A percentile compares a stretch with the other conserved stretches of the same genome.
These are phyloP conservation scores for Lagopus muta DNA, from an alignment of 2,113 vertebrate species.

Conservation along the genomic window DNA sequence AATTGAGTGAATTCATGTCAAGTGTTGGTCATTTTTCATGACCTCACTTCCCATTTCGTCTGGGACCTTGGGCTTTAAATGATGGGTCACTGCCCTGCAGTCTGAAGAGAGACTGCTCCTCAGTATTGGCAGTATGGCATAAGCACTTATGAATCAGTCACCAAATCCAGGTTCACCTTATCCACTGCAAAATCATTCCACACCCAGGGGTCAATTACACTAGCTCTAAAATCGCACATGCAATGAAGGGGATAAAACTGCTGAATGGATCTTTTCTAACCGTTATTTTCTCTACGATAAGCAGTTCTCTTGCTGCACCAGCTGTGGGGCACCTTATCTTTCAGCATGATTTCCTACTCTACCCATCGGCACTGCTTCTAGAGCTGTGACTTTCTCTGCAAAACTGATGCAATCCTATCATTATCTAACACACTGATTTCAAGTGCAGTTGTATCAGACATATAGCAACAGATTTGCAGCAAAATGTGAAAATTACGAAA, in stretches of 20 bases:
- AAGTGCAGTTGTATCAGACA: background rate
- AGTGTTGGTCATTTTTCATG: background rate
- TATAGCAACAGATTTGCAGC: background rate
- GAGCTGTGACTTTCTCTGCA: background rate
- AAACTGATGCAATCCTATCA: background rate
- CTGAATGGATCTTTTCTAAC: background rate
- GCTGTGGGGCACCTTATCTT: background rate
- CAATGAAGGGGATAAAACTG: background rate
- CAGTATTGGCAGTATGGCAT: background rate
- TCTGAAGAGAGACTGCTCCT: background rate
- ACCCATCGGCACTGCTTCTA: background rate
- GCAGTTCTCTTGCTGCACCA: background rate
- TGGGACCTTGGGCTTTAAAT: background rate
- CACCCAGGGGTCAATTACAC: fast-evolving
- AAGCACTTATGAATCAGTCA: background rate
- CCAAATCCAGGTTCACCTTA: background rate
- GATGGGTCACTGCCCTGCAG: background rate
- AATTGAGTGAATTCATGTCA: background rate
- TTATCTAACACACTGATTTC: background rate
- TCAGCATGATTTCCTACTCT: background rate
- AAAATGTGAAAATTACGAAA: conserved; percentile 13
- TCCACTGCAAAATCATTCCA: background rate
- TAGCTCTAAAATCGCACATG: background rate
- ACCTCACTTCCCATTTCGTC: background rate
- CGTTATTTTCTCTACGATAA: background rate